Base-by-base conservation (phyloP, 2,113 vertebrate species). In the Murina feae region DNA sequence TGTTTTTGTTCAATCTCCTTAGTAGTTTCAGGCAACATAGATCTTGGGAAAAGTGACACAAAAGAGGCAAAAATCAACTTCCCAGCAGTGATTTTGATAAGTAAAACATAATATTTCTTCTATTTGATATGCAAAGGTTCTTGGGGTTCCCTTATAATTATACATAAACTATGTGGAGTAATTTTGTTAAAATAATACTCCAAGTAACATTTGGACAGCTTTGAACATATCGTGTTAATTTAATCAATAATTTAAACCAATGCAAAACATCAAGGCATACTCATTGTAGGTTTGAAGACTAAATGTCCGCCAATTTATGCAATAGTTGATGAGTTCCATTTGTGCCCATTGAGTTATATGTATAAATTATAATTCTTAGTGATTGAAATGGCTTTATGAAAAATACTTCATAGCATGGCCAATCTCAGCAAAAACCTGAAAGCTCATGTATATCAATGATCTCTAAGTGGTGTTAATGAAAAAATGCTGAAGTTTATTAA, bases 361-460 rank as follows among this genome's bases (percentile, higher is more conserved):
- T 75, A 76, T 60, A 74, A 74, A 51, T 47, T 74, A 42, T 51
- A 86, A 88, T 65, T 79, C 69, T 84, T 81, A 58, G 39, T 66
- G 17, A 66, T 76, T 83, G 86, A 66, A 86, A 86, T 68, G 95
- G 55, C 65, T 83, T 65, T 74, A 66, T 88, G n/a, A 86, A 47
- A 90, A 93, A 25, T 78, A 89, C 9, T 69, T 81, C 42, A 6
- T 32, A 44, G 32, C 25, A 16, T 66, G 68, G 42, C 35, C 65
- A 84, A 21, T 69, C 37, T 74, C 60, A 83, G 69, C 25, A 68
- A 79, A 96, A 88, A 68, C 14, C 12, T n/a, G 21, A 93, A 89
- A 86, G 25, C 12, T 20, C 35, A 3, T 60, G 10, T 30, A 76
- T 30, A 47, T 63, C 12, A 88, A 71, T 53, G 53, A 90, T 55